Percentiles rank a stretch among this genome's conserved stretches.
Evolutionary conservation across 2,888 invertebrate species (phyloP).

Genomic region (Salpingus planirostris): DNA sequence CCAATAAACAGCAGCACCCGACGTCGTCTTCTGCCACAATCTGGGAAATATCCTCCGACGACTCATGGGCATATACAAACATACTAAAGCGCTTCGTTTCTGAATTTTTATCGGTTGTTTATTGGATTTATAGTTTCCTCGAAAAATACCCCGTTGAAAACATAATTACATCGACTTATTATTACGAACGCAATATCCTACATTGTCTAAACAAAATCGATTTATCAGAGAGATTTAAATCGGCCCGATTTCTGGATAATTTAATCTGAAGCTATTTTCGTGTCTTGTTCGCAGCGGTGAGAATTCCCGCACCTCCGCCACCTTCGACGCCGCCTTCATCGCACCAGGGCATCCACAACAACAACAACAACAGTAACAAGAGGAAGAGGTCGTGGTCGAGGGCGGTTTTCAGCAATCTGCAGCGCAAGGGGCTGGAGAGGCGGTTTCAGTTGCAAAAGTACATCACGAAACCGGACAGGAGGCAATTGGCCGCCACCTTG

Average conservation of each 20-base stretch:
- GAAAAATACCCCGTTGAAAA: slow-evolving; percentile 15
- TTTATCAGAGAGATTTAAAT: too few relatives aligned
- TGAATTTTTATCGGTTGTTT: slow-evolving; percentile 23
- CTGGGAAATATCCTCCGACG: slow-evolving; percentile 22
- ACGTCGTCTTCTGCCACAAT: too few relatives aligned
- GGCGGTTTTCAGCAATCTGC: slow-evolving; percentile 89
- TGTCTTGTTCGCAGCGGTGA: slow-evolving; percentile 27
- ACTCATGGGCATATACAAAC: slow-evolving; percentile 23
- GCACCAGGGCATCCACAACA: slow-evolving; percentile 12
- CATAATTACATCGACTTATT: too few relatives aligned
- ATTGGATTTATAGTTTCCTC: slow-evolving; percentile 18
- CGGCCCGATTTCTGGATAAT: slow-evolving; percentile 16
- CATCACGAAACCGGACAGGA: slow-evolving; percentile 88
- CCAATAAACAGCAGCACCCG: too few relatives aligned
- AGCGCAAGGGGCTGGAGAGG: slow-evolving; percentile 87
- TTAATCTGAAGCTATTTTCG: slow-evolving; percentile 10
- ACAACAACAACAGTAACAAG: slow-evolving; percentile 41
- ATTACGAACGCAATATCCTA: too few relatives aligned
- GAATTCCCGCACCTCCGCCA: slow-evolving; percentile 26
- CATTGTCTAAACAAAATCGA: too few relatives aligned
- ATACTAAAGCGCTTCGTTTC: slow-evolving; percentile 16
- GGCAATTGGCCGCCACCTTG: slow-evolving; percentile 83
- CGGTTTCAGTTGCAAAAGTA: slow-evolving; percentile 92
- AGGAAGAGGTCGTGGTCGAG: slow-evolving; percentile 90
- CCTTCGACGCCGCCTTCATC: slow-evolving; percentile 23